Base-by-base conservation (phyloP, 2,888 invertebrate genomes). In the Hypsopygia costalis region DNA sequence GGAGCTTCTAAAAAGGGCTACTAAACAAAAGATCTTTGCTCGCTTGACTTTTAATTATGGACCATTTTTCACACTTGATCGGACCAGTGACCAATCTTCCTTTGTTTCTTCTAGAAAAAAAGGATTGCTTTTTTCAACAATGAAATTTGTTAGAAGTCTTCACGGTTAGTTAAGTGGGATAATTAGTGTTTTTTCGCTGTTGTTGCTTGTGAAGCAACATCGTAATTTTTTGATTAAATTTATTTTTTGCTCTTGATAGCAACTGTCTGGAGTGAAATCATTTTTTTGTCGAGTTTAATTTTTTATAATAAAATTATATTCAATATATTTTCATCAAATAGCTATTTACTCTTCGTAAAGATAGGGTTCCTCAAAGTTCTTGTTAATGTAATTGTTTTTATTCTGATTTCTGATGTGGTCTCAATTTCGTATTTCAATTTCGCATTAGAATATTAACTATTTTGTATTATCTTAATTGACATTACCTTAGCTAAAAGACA, bases 41-140 rank as follows among this genome's bases (percentile, higher is more conserved):
- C 68, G 61, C 66, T 69, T 78, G 83, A 85, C 78, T 86, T 85
- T 83, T 87, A 86, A 88, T 88, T 83, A 83, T 68, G 69, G 69
- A 69, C 66, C 78, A 76, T 71, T 62, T 57, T 73, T 83, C 69
- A 80, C 86, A 81, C 83, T 83, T 75, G 68, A 86, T 81, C 77
- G 82, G 72, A 73, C 63, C 69, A 66, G 59, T 76, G 74, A 62
- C 71, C 77, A 73, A 76, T 74, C 75, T 68, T 65, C 66, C 73
- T 38, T 85, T 86, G 78, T 82, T 74, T 81, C 76, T 81, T 76
- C 75, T 70, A 61, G 61, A 72, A 60, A 78, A 73, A 71, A 79
- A 73, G 69, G 69, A 74, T 76, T 78, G 74, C 70, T 75, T 81
- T 77, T 59, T 58, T 55, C 47, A 51, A 57, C 55, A 58, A 63